Evolutionary conservation across 2,113 vertebrate genomes (phyloP).

Genomic region (Hypomesus transpacificus): DNA sequence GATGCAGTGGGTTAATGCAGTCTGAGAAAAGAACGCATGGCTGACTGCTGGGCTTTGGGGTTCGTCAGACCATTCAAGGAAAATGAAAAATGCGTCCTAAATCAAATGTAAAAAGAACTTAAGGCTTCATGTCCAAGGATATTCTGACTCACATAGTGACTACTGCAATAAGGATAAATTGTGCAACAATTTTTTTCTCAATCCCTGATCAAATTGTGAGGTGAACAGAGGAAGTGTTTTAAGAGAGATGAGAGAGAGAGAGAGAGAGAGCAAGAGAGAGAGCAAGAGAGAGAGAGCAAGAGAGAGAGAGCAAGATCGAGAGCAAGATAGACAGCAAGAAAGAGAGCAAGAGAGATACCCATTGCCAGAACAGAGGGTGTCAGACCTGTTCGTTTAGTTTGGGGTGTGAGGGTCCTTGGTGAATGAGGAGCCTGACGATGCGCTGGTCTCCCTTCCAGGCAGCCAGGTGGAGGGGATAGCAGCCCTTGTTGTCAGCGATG

Average conservation of each 20-base stretch:
- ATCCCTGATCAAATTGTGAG: not conserved
- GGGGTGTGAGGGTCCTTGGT: constrained; percentile 92
- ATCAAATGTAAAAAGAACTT: too few relatives aligned
- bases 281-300: not conserved
- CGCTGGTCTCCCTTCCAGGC: constrained; percentile 96
- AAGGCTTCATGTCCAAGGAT: too few relatives aligned
- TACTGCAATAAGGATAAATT: too few relatives aligned
- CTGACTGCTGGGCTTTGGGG: not conserved
- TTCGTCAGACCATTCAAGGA: too few relatives aligned
- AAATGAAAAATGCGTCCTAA: too few relatives aligned
- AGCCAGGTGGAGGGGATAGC: constrained; percentile 94
- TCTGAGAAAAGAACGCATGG: not conserved
- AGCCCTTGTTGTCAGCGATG: constrained; percentile 94
- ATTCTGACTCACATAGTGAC: too few relatives aligned
- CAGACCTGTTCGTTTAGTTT: constrained; percentile 96
- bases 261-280: not conserved
- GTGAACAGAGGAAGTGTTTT: not conserved
- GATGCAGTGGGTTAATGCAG: constrained; percentile 44
- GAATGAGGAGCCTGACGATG: constrained; percentile 92
- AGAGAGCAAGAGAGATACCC: not conserved
- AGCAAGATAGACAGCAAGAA: not conserved
- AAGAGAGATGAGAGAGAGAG: not conserved
- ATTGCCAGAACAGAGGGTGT: not conserved
- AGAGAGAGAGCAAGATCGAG: too few relatives aligned
- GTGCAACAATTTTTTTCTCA: too few relatives aligned